These are phyloP conservation scores for Paragorgia papillata DNA, from an alignment of 92 coral and sea anemone species.

Conservation along the genomic window DNA sequence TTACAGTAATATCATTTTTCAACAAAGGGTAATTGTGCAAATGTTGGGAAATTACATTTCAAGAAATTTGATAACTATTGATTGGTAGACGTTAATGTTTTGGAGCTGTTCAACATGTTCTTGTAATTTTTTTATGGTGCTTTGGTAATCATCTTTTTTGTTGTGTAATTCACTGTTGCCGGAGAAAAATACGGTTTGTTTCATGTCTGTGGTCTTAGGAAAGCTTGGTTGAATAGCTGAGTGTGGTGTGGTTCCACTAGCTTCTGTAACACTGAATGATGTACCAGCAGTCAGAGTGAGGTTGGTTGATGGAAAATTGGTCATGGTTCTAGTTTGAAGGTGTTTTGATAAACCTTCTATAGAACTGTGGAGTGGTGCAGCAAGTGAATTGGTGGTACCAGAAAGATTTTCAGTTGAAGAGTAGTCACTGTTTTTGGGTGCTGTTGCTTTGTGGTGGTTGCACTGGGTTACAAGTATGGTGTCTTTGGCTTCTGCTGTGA, in stretches of 20 bases:
- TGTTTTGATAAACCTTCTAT: background rate
- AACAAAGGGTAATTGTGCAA: too few relatives aligned
- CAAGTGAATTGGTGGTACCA: background rate
- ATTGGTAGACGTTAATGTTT: constrained; percentile 9
- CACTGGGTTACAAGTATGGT: background rate
- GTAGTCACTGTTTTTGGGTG: background rate
- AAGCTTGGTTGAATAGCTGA: background rate
- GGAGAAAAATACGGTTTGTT: background rate
- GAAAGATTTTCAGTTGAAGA: too few relatives aligned
- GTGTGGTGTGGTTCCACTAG: background rate
- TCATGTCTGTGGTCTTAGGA: background rate
- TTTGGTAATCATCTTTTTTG: background rate
- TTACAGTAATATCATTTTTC: too few relatives aligned
- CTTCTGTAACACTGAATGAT: background rate
- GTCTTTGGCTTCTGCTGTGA: background rate
- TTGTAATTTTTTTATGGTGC: background rate
- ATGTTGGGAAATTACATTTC: background rate
- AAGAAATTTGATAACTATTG: constrained; percentile 20
- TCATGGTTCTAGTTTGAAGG: background rate
- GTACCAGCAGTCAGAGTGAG: background rate
- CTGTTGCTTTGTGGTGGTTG: background rate
- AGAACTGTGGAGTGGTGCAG: background rate
- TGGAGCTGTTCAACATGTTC: constrained; percentile 13
- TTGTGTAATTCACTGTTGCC: background rate
- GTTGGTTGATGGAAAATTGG: background rate